Conservation (phyloP, 2,888 invertebrate species). For the Criorhina ranunculi region DNA sequence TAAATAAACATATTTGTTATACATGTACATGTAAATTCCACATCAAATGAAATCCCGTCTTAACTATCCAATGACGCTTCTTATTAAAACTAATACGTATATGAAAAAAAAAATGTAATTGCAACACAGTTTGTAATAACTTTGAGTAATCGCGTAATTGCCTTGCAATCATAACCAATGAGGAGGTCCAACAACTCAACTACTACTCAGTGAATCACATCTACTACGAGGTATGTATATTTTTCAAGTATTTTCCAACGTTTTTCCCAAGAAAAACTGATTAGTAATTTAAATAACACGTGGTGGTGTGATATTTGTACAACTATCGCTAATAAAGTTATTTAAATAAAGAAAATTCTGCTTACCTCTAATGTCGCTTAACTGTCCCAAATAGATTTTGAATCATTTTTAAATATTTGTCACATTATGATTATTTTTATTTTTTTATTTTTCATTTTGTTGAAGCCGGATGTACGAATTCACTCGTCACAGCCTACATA, state of each 20-base stretch:
- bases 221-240: constrained; percentile 12
- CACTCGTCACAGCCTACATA: constrained; percentile 66
- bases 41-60: background rate
- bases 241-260: constrained; percentile 28
- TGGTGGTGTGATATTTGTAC: constrained; percentile 67
- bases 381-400: constrained; percentile 11
- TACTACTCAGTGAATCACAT: constrained; percentile 52
- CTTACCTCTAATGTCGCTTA: constrained; percentile 62
- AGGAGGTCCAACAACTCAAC: constrained; percentile 74
- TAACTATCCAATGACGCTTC: constrained; percentile 38
- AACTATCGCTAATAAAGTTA: constrained; percentile 48
- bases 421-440: constrained; percentile 43
- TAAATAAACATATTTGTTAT: too few relatives aligned
- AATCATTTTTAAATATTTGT: constrained; percentile 36
- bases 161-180: constrained; percentile 53
- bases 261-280: constrained; percentile 57
- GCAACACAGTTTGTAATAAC: constrained; percentile 26
- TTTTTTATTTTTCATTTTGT: constrained; percentile 35
- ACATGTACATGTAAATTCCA: background rate
- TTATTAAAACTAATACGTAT: background rate
- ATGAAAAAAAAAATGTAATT: constrained; percentile 34
- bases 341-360: constrained; percentile 33
- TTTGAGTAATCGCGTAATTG: constrained; percentile 46
- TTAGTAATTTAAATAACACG: constrained; percentile 72
- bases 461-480: constrained; percentile 73